Evolutionary conservation across 2,113 vertebrate genomes (phyloP), one percentile per base, ranked within the genome.

Genomic region (Nestor notabilis): DNA sequence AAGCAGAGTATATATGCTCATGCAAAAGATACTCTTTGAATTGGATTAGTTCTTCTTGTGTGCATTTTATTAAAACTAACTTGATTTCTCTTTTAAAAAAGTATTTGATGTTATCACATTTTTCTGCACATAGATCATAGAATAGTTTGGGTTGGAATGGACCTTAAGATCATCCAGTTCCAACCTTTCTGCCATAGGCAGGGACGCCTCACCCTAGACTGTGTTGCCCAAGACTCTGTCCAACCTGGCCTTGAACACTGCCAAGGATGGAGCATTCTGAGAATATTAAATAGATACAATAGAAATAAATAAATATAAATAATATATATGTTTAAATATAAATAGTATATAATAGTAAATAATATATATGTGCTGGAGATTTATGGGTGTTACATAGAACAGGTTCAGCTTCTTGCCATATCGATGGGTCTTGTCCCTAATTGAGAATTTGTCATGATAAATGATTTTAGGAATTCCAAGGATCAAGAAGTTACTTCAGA

Each of bases 61-160:
- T 19, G 10, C 17, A 5, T 85, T 91, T 76, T 58, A 61, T 68
- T 82, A 56, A 58, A 31, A 41, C 12, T 49, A 44, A 29, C 17
- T 86, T 43, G 19, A 47, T 43, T 56, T 64, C 11, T 70, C 21
- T 24, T n/a, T 84, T 55, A 2, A 27, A 69, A 27, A 61, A 35
- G 3, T 13, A 37, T 2, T 52, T 33, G 37, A 52, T 79, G 8
- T 12, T 31, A 2, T 27, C 19, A 7, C 16, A 0, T 35, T 5
- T 65, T 85, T 80, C 28, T 29, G 66, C 56, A 58, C 33, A 16
- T 14, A 23, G 33, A 58, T 58, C 20, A 7, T 15, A 58, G 6
- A 58, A 15, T 13, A 21, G 33, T 23, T 58, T 58, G 56, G 33
- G 21, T 24, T 58, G 56, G 56, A 35, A 35, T 24, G 33, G 56